These are phyloP conservation scores for Scyliorhinus canicula DNA, from an alignment of 2,797 vertebrate species.

Conservation along the genomic window DNA sequence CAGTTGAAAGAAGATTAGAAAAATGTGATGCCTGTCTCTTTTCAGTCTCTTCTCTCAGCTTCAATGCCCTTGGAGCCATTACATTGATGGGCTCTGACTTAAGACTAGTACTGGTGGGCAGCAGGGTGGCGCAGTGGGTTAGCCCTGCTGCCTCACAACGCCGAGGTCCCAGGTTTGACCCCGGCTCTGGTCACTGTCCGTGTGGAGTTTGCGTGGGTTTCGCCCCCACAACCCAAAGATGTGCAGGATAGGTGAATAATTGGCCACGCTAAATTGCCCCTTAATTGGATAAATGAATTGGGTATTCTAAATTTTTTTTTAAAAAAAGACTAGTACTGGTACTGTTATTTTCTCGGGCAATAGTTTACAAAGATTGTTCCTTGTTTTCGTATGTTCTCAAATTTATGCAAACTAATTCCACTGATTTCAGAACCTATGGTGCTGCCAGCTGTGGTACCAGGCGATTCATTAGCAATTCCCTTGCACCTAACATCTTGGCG, in stretches of 20 bases:
- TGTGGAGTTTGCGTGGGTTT: too few relatives aligned
- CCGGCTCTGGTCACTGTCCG: too few relatives aligned
- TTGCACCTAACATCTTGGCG: slow-evolving; percentile 93
- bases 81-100: not conserved
- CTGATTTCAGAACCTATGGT: slow-evolving; percentile 80
- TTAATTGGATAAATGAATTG: too few relatives aligned
- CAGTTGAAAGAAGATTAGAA: not conserved
- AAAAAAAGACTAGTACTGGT: not conserved
- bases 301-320: too few relatives aligned
- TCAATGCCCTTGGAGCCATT: not conserved
- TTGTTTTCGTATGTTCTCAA: not conserved
- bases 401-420: not conserved
- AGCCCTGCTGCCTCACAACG: too few relatives aligned
- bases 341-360: not conserved
- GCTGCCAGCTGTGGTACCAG: slow-evolving; percentile 82
- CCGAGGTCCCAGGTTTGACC: too few relatives aligned
- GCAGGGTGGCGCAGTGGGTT: too few relatives aligned
- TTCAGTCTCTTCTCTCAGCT: not conserved
- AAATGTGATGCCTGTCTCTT: not conserved
- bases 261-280: too few relatives aligned
- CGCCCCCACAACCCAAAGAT: too few relatives aligned
- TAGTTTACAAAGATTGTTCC: not conserved
- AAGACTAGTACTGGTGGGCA: not conserved
- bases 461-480: slow-evolving; percentile 79
- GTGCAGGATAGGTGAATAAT: too few relatives aligned